Conservation (phyloP, 2,113 vertebrate species). For the Madoqua kirkii region DNA sequence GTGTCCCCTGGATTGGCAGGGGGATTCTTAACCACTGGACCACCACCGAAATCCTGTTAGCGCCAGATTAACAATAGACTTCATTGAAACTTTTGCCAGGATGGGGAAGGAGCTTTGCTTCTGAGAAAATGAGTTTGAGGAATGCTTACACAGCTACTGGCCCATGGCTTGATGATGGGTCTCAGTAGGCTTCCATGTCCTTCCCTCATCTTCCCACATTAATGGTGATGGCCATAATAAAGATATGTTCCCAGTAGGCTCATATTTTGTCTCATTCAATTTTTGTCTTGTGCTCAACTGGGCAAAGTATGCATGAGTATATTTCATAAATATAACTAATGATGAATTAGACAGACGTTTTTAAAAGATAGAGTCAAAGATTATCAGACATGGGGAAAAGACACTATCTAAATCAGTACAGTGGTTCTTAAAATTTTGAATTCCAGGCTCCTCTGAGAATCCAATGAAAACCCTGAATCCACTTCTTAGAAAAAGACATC, state of each 20-base stretch:
- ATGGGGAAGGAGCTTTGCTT: not conserved
- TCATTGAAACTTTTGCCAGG: not conserved
- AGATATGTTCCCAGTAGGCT: not conserved
- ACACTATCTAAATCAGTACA: not conserved
- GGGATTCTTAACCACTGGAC: not conserved
- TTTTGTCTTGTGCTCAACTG: constrained; percentile 11
- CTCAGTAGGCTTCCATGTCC: not conserved
- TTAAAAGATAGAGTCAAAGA: not conserved
- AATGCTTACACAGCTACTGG: not conserved
- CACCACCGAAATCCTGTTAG: not conserved
- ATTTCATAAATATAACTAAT: constrained; percentile 29
- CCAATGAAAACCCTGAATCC: not conserved
- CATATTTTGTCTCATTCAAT: not conserved
- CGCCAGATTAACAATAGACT: not conserved
- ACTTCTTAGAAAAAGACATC: not conserved
- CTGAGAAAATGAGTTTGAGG: not conserved
- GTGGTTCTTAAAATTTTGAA: not conserved
- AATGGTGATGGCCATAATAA: not conserved
- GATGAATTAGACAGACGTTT: not conserved
- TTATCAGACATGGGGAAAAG: not conserved
- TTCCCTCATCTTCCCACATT: not conserved
- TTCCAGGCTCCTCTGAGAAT: not conserved
- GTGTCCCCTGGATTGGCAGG: not conserved
- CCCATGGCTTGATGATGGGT: not conserved
- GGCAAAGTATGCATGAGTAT: not conserved